Base-by-base conservation (phyloP, 2,888 invertebrate species). In the Drosophila diplacantha region DNA sequence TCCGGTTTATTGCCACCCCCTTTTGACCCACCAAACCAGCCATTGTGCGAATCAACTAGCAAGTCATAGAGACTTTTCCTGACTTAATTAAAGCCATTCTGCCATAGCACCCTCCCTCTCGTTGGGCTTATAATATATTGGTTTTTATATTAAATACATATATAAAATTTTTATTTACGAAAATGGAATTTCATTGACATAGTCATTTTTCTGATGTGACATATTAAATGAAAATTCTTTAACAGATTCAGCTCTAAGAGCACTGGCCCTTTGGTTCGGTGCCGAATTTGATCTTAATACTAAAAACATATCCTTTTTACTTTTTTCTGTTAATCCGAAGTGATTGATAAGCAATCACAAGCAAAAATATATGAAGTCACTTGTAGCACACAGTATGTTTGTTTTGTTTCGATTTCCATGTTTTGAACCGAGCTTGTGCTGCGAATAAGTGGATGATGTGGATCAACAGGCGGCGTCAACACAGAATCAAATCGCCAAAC, bases 401-500 rank as follows among this genome's bases (percentile, higher is more conserved):
- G 18, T 46, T 46, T 46, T 20, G 14, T 26, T n/a, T 22, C 11
- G 22, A 41, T 26, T 14, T 41, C 3, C 18, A 22, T 37, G 37
- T 31, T 39, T 22, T 24, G 14, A 14, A 31, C 32, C 32, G 18
- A 54, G 32, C 24, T 57, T 22, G 46, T 38, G 20, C 46, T 57
- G 38, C 32, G 12, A 57, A 12, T 47, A 29, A 60, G 34, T 35
- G 64, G 56, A 64, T 34, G 47, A 31, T 56, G 32, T 37, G 56
- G 44, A 49, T 56, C 65, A 56, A 57, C 55, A 57, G 49, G 56
- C 50, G 51, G 31, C n/a, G 51, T 61, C 61, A 61, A 60, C 37
- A 62, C 49, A 65, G 44, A 65, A 65, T 65, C 50, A 56, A 65
- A 65, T 65, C 65, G 56, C 57, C 64, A 65, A 65, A 37, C 44